Percentiles rank a stretch among this genome's conserved stretches.
These are phyloP conservation scores for Stegostoma tigrinum DNA, from an alignment of 2,113 vertebrate species.

Conservation along the genomic window DNA sequence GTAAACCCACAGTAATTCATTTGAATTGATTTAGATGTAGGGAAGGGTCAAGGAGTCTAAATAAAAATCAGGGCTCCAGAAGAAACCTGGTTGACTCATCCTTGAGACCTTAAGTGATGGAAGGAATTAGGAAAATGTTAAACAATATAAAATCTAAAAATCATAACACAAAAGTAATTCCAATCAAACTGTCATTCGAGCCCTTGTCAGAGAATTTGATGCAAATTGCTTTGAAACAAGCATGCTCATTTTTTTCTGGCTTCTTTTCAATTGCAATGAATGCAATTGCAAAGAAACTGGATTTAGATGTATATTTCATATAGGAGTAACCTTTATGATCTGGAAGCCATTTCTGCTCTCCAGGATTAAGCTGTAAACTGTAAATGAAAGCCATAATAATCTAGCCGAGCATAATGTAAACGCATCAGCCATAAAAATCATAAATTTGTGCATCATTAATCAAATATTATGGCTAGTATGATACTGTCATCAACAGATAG, in stretches of 20 bases:
- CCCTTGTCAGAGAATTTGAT: not conserved
- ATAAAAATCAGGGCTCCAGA: not conserved
- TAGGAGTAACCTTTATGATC: not conserved
- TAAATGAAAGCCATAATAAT: not conserved
- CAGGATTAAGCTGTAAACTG: not conserved
- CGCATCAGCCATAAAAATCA: not conserved
- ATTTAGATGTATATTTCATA: not conserved
- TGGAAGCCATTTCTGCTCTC: not conserved
- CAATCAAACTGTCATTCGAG: not conserved
- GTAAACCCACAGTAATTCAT: not conserved
- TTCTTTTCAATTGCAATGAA: not conserved
- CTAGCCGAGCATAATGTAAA: not conserved
- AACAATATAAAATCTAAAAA: too few relatives aligned
- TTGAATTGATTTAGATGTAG: not conserved
- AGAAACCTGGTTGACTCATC: not conserved
- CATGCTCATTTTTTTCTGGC: not conserved
- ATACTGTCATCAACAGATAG: not conserved
- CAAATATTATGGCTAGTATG: not conserved
- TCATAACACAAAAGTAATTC: not conserved
- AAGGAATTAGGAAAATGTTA: not conserved
- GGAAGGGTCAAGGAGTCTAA: not conserved
- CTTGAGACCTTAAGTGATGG: not conserved
- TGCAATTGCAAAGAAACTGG: not conserved
- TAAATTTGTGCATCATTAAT: not conserved
- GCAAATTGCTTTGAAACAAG: not conserved